These are phyloP conservation scores for Neogale vison DNA, from an alignment of 2,113 vertebrate species.

Conservation along the genomic window DNA sequence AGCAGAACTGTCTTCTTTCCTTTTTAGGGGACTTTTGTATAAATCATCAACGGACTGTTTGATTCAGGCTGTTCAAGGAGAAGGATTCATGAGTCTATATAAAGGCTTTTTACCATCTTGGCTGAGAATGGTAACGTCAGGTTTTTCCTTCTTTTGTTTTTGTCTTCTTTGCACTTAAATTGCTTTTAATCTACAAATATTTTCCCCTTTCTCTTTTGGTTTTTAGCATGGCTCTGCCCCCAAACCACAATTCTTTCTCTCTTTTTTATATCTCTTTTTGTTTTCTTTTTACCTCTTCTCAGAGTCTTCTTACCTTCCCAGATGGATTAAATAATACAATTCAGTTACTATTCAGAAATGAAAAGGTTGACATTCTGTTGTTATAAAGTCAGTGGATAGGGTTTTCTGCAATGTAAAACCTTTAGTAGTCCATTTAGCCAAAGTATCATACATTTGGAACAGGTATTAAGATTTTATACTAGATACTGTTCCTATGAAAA, in stretches of 20 bases:
- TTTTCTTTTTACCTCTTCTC: not conserved
- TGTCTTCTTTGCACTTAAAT: constrained; percentile 37
- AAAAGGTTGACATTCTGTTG: not conserved
- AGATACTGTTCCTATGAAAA: not conserved
- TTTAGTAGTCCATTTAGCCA: not conserved
- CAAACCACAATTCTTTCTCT: not conserved
- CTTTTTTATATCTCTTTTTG: not conserved
- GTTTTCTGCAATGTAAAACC: not conserved
- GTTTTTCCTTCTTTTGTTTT: constrained; percentile 13
- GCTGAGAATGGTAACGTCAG: constrained; percentile 89
- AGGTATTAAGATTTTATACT: constrained; percentile 4
- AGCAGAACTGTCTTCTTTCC: not conserved
- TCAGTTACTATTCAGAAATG: not conserved
- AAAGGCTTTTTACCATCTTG: constrained; percentile 92
- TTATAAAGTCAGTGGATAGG: not conserved
- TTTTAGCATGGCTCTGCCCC: not conserved
- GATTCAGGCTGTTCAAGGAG: constrained; percentile 85
- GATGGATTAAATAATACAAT: not conserved
- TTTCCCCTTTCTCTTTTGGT: not conserved
- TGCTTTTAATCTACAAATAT: not conserved
- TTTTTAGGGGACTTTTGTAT: constrained; percentile 89
- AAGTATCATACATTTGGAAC: not conserved
- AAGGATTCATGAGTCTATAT: constrained; percentile 90
- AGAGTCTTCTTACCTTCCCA: not conserved
- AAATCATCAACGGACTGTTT: constrained; percentile 90